Evolutionary conservation across 2,888 invertebrate genomes (phyloP).

Genomic region (Orthosia gracilis): DNA sequence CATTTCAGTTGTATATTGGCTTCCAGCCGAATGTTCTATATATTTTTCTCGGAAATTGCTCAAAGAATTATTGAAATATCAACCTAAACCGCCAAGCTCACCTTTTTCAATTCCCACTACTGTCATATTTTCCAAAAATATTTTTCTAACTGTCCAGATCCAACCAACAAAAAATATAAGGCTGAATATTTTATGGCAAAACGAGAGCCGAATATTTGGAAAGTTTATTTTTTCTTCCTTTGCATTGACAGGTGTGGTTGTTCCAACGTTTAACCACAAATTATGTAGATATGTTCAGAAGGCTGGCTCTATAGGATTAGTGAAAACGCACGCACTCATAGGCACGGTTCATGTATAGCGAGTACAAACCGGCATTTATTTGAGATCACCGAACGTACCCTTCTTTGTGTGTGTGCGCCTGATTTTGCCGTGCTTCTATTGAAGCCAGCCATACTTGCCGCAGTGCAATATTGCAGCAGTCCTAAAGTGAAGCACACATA

Average conservation of each 20-base stretch:
- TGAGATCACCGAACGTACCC: background rate
- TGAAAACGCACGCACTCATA: background rate
- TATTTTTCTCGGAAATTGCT: background rate
- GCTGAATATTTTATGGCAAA: slow-evolving; percentile 40
- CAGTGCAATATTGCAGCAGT: no score
- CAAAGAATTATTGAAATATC: background rate
- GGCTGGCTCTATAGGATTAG: background rate
- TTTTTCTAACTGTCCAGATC: slow-evolving; percentile 14
- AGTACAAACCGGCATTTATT: background rate
- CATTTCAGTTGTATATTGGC: background rate
- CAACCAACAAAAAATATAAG: slow-evolving; percentile 28
- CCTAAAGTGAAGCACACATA: no score
- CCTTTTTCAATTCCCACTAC: background rate
- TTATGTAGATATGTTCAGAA: slow-evolving; percentile 1
- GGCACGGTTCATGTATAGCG: no score
- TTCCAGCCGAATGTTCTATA: background rate
- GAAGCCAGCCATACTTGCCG: no score
- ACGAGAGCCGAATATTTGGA: slow-evolving; percentile 7
- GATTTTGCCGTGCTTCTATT: no score
- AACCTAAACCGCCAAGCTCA: background rate
- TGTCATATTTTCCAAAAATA: background rate
- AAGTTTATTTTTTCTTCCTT: slow-evolving; percentile 33
- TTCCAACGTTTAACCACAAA: slow-evolving; percentile 28
- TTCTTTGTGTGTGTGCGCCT: background rate
- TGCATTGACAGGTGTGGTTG: slow-evolving; percentile 53